Conservation (phyloP, 2,113 vertebrate genomes). For the Gopherus evgoodei region DNA sequence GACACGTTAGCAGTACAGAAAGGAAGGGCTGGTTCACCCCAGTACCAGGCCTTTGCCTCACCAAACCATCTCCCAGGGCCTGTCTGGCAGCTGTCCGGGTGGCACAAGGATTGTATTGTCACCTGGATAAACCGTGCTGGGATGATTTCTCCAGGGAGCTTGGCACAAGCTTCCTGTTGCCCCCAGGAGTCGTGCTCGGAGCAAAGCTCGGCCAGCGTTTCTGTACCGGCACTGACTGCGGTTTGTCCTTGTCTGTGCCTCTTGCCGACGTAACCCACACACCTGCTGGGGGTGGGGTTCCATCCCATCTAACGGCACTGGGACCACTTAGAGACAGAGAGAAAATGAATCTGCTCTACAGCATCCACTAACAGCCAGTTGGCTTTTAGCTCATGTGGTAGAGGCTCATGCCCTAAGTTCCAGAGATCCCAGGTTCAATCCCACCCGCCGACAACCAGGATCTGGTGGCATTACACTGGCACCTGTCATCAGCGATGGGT, state of each 20-base stretch:
- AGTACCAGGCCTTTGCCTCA: background rate
- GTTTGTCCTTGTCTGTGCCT: background rate
- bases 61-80: background rate
- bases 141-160: background rate
- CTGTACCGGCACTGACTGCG: background rate
- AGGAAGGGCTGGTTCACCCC: no score
- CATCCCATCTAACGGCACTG: no score
- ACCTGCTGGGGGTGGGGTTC: no score
- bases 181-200: background rate
- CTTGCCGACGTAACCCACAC: background rate
- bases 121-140: background rate
- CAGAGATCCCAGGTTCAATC: no score
- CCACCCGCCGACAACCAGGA: no score
- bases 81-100: background rate
- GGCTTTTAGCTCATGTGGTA: no score
- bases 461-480: no score
- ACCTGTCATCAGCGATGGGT: background rate
- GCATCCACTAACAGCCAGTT: no score
- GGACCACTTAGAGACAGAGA: no score
- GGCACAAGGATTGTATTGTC: background rate
- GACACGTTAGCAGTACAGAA: background rate
- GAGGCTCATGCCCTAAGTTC: no score
- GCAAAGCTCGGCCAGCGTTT: background rate
- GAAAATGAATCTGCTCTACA: no score
- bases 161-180: background rate